Percentiles rank a stretch among this genome's conserved stretches.
Evolutionary conservation across 2,113 vertebrate genomes (phyloP).

Genomic region (Campylomormyrus tamandua): DNA sequence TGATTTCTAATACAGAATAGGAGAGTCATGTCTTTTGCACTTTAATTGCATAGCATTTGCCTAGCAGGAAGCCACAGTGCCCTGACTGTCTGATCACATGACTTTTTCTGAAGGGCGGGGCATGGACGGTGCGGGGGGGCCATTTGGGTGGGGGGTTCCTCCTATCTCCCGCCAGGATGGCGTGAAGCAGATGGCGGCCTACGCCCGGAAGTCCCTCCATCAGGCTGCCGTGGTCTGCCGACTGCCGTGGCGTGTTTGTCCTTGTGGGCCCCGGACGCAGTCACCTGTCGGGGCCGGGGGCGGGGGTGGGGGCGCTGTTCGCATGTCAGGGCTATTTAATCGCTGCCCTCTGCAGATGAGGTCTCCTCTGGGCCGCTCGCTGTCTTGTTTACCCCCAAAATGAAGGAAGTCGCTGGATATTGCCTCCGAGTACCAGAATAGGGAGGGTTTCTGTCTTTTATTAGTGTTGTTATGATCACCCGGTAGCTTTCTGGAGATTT

Average conservation of each 20-base stretch:
- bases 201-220: neutral
- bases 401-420: neutral
- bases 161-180: neutral
- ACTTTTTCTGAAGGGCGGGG: neutral
- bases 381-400: neutral
- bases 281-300: neutral
- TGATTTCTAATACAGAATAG: neutral
- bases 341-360: neutral
- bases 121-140: neutral
- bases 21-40: neutral
- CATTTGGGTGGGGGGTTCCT: neutral
- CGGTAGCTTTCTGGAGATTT: neutral
- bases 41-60: neutral
- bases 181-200: neutral
- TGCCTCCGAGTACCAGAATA: neutral
- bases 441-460: neutral
- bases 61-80: neutral
- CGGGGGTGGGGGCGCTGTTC: neutral
- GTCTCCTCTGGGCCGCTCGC: neutral
- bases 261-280: neutral
- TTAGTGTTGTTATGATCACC: neutral
- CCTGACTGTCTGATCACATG: neutral
- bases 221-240: neutral
- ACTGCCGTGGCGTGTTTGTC: neutral
- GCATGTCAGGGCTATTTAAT: neutral